These are phyloP conservation scores for Margaritifera margaritifera DNA, from an alignment of 2,888 invertebrate genomes.

Conservation along the genomic window DNA sequence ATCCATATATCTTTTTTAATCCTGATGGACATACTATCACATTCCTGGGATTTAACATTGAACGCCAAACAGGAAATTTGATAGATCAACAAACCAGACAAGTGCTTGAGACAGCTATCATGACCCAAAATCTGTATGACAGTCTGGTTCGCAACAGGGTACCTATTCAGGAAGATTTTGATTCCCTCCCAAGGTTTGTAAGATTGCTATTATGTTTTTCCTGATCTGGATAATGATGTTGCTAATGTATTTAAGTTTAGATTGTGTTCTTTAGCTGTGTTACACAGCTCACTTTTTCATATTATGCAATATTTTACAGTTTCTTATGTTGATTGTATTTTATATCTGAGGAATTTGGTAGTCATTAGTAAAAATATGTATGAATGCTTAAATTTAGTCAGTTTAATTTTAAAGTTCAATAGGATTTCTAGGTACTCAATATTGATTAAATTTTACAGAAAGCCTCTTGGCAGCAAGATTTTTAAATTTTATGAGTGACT, in stretches of 20 bases:
- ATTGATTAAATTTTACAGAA: too few species aligned
- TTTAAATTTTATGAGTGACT: too few species aligned
- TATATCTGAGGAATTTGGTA: too few species aligned
- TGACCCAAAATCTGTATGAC: conserved; percentile 50
- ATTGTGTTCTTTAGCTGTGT: too few species aligned
- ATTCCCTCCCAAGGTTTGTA: conserved; percentile 57
- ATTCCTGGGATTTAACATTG: conserved; percentile 67
- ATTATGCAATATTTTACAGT: too few species aligned
- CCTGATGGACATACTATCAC: conserved; percentile 62
- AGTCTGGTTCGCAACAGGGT: conserved; percentile 57
- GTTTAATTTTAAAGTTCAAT: too few species aligned
- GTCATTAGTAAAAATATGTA: too few species aligned
- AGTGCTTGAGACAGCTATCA: conserved; percentile 50
- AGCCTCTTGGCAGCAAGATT: too few species aligned
- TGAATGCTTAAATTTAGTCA: too few species aligned
- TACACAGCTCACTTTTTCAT: too few species aligned
- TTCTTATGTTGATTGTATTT: too few species aligned
- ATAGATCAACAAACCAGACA: conserved; percentile 56
- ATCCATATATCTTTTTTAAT: conserved; percentile 71
- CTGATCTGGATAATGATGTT: not conserved
- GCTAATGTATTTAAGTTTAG: not conserved
- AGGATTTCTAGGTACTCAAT: too few species aligned
- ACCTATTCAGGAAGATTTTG: conserved; percentile 62
- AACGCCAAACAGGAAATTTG: conserved; percentile 51
- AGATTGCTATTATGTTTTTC: not conserved